Percentiles rank a stretch among this genome's conserved stretches.
Evolutionary conservation across 2,113 vertebrate genomes (phyloP).

Genomic region (Serilophus lunatus): DNA sequence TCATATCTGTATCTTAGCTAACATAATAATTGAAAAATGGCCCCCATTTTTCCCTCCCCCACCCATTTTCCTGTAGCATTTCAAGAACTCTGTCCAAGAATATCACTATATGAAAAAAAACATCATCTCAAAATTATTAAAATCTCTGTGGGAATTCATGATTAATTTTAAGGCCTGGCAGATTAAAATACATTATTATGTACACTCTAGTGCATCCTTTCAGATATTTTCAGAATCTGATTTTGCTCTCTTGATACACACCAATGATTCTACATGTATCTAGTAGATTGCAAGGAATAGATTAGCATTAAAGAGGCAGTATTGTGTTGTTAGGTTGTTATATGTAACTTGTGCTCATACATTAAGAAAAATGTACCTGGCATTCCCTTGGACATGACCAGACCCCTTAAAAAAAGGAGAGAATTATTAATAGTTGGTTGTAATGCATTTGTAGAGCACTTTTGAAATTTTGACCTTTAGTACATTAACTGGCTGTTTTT

Average conservation of each 20-base stretch:
- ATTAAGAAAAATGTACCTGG: slow-evolving; percentile 87
- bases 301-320: slow-evolving; percentile 89
- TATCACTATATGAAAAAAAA: slow-evolving; percentile 71
- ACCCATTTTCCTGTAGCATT: slow-evolving; percentile 62
- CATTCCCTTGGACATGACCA: slow-evolving; percentile 80
- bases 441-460: slow-evolving; percentile 67
- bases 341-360: slow-evolving; percentile 86
- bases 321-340: slow-evolving; percentile 87
- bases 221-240: slow-evolving; percentile 90
- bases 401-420: slow-evolving; percentile 75
- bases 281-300: slow-evolving; percentile 90
- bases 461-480: slow-evolving; percentile 77
- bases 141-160: slow-evolving; percentile 90
- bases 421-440: slow-evolving; percentile 71
- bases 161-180: slow-evolving; percentile 90
- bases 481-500: slow-evolving; percentile 59
- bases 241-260: slow-evolving; percentile 89
- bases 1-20: slow-evolving; percentile 38
- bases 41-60: slow-evolving; percentile 47
- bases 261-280: slow-evolving; percentile 87
- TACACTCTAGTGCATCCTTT: slow-evolving; percentile 88
- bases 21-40: slow-evolving; percentile 65
- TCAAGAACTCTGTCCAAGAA: slow-evolving; percentile 80
- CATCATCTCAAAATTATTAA: slow-evolving; percentile 88
- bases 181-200: slow-evolving; percentile 91